Base-by-base conservation (phyloP, 2,113 vertebrate genomes). In the Nannospalax galili region DNA sequence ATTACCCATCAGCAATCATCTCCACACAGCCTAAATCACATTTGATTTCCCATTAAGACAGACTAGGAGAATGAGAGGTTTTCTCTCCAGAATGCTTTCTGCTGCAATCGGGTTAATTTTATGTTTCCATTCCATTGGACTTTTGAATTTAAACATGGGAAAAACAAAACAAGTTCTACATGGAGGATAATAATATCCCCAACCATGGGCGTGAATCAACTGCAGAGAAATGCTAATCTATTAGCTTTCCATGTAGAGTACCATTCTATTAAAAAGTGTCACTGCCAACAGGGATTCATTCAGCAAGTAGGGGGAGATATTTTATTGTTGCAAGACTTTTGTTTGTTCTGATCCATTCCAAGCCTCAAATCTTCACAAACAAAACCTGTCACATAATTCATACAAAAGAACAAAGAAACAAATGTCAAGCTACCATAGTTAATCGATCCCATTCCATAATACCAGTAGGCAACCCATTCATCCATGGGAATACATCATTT, bases 1-100 rank as follows among this genome's bases (percentile, higher is more conserved):
- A 98, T 98, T 97, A 96, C 65, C 87, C 65, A 93, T 96, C 95
- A 95, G 94, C 85, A 96, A 98, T 97, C 95, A 97, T 95, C 96
- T 58, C 35, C 93, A 94, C 77, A 97, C 88, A 97, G 96, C 96
- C 95, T 73, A 96, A 94, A 97, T 94, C 94, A 95, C 84, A 94
- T 94, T 88, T 96, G 97, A 97, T 97, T 97, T 64, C 20, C 74
- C 74, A 97, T 96, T 96, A 97, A 97, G 92, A 89, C 37, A 93
- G 73, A 95, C 72, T 87, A 96, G n/a, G n/a, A 96, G 95, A 97
- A 96, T 92, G 77, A 97, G 88, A 73, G 86, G 79, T 52, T 96
- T 96, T 94, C 87, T 88, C 35, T 97, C 80, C 35, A 64, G 69
- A 96, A 92, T 60, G 87, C 52, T 97, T 97, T 93, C 85, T 95